phyloP scores from a whole-genome alignment of 2,888 invertebrate genomes.

The Theodoxus fluviatilis region DNA sequence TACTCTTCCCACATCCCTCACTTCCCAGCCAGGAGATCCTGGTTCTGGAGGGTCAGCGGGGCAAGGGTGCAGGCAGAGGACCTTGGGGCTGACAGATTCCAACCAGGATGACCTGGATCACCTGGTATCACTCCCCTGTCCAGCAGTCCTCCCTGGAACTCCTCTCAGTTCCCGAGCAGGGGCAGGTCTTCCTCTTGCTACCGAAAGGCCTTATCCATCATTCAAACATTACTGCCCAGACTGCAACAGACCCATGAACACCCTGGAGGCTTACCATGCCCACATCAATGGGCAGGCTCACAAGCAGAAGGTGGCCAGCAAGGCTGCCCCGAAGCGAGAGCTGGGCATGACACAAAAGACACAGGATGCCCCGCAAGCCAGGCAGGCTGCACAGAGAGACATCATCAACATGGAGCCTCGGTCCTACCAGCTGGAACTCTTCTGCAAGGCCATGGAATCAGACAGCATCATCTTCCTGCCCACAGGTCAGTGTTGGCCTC shows the following conservation, averaged over 20 bases:
- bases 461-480: constrained; percentile 56
- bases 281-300: constrained; percentile 47
- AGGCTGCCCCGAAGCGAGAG: constrained; percentile 38
- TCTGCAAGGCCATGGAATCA: constrained; percentile 42
- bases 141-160: too few species aligned
- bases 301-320: constrained; percentile 38
- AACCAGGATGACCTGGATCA: too few species aligned
- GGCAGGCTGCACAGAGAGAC: neutral
- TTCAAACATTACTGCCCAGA: constrained; percentile 41
- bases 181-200: too few species aligned
- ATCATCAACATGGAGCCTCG: constrained; percentile 41
- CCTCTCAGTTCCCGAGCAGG: too few species aligned
- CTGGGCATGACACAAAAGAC: constrained; percentile 29
- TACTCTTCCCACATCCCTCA: too few species aligned
- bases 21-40: too few species aligned
- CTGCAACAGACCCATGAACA: constrained; percentile 45
- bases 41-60: too few species aligned
- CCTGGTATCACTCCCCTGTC: too few species aligned
- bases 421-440: constrained; percentile 53
- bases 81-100: too few species aligned
- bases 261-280: constrained; percentile 37
- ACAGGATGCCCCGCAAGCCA: neutral
- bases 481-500: constrained; percentile 43
- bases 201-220: too few species aligned
- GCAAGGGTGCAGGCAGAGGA: too few species aligned